Evolutionary conservation across 1,140 invertebrate species (phyloP).

Genomic region (Penaeus indicus): DNA sequence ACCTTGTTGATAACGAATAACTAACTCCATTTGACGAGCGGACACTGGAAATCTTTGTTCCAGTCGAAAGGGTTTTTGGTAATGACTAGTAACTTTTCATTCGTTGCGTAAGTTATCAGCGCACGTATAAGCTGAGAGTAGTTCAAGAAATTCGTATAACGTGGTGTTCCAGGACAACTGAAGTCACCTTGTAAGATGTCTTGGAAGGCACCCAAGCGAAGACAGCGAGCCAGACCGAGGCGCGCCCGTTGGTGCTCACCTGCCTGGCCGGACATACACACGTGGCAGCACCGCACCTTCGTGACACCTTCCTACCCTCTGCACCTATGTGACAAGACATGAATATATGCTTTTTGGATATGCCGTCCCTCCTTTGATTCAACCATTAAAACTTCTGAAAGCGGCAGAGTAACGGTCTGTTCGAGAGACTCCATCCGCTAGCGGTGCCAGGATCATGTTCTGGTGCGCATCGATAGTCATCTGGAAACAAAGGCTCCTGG

Average conservation of each 20-base stretch:
- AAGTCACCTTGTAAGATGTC: constrained; percentile 43
- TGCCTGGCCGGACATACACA: constrained; percentile 61
- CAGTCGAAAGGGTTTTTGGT: no score
- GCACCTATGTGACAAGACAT: constrained; percentile 31
- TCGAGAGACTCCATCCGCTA: not conserved
- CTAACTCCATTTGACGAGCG: no score
- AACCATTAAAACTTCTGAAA: not conserved
- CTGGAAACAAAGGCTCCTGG: constrained; percentile 63
- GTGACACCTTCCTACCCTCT: constrained; percentile 59
- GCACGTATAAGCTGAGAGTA: not conserved
- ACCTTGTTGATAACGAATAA: no score
- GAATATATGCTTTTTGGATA: not conserved
- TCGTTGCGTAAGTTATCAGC: no score
- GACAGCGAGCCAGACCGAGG: constrained; percentile 40
- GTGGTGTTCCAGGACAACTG: not conserved
- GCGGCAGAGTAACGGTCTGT: not conserved
- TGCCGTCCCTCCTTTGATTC: not conserved
- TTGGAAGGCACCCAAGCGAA: constrained; percentile 32
- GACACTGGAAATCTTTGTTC: no score
- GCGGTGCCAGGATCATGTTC: constrained; percentile 55
- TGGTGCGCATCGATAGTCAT: constrained; percentile 57
- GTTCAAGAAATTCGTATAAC: not conserved
- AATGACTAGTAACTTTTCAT: no score
- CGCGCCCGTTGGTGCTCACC: constrained; percentile 57
- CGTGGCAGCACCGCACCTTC: constrained; percentile 59